Base-by-base conservation (phyloP, 1,140 invertebrate genomes). In the Scaptomyza hsui region DNA sequence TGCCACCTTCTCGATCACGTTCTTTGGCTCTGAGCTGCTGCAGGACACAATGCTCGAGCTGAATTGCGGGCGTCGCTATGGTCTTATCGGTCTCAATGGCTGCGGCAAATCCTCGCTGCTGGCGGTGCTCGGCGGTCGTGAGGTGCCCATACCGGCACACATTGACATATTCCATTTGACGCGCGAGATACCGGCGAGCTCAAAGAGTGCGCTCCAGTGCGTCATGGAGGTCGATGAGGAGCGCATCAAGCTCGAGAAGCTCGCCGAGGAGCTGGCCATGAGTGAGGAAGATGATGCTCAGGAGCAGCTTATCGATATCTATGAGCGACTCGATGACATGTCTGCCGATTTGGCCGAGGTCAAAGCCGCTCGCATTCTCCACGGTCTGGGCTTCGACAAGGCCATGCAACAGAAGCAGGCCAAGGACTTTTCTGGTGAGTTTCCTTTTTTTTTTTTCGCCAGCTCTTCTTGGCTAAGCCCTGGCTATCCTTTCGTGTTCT, bases 181-280 rank as follows among this genome's bases (percentile, higher is more conserved):
- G 5, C 94, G 99, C 59, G 99, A 99, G 93, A 99, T 99, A 95
- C 96, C 98, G 3, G 98, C 98, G 10, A 98, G 96, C 68, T 96
- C 99, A 79, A 97, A 97, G 92, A 94, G 94, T 48, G 99, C 99
- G 4, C 92, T 99, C 10, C 93, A 99, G 90, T 97, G 97, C 92
- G 99, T 99, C 5, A 98, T 99, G 96, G 98, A 99, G 92, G 99
- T 99, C 0, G 99, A 99, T 89, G 95, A 98, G 82, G 98, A 99
- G 92, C 93, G 98, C 48, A 93, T 98, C 26, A 93, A 96, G 52
- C 92, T 99, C 5, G 99, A 99, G 91, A 96, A 96, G 89, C 92
- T 99, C 16, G 98, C 98, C 2, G 99, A 99, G 89, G 95, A 96
- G 90, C 92, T 99, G 37, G 95, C 96, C 2, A 94, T 96, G 37